Conservation (phyloP, 1,140 invertebrate genomes). For the Pectinophora gossypiella region DNA sequence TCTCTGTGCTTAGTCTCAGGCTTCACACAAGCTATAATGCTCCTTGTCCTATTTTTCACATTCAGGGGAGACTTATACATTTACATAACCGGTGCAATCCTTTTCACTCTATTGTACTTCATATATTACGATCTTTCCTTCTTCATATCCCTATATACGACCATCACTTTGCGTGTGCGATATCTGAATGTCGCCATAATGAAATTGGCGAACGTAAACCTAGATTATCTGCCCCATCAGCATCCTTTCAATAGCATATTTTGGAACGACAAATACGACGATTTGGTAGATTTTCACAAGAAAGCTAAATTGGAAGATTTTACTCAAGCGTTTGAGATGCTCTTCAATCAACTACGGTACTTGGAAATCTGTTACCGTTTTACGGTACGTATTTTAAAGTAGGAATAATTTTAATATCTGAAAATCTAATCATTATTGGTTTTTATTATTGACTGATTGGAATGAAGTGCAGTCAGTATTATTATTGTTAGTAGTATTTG, state of each 20-base stretch:
- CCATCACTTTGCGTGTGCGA: slow-evolving; percentile 29
- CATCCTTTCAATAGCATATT: slow-evolving; percentile 32
- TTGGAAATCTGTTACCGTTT: slow-evolving; percentile 30
- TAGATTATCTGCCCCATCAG: slow-evolving; percentile 31
- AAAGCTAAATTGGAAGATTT: slow-evolving; percentile 24
- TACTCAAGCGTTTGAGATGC: slow-evolving; percentile 24
- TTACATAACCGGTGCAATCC: slow-evolving; percentile 21
- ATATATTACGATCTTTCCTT: slow-evolving; percentile 30
- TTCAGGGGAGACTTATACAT: slow-evolving; percentile 16
- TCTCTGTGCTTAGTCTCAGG: slow-evolving; percentile 7
- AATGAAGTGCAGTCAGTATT: no score
- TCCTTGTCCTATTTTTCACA: slow-evolving; percentile 14
- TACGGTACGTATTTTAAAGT: slow-evolving; percentile 28
- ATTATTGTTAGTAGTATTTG: no score
- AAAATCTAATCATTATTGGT: no score
- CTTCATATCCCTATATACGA: slow-evolving; percentile 19
- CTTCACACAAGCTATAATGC: slow-evolving; percentile 11
- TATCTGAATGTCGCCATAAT: slow-evolving; percentile 46
- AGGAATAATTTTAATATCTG: neutral
- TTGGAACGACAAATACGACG: slow-evolving; percentile 33
- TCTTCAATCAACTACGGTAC: slow-evolving; percentile 24
- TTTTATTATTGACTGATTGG: no score
- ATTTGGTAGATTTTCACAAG: slow-evolving; percentile 32
- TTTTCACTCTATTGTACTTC: slow-evolving; percentile 23
- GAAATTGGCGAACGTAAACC: slow-evolving; percentile 32